Evolutionary conservation across 1,140 invertebrate species (phyloP).

Genomic region (Musca vetustissima): DNA sequence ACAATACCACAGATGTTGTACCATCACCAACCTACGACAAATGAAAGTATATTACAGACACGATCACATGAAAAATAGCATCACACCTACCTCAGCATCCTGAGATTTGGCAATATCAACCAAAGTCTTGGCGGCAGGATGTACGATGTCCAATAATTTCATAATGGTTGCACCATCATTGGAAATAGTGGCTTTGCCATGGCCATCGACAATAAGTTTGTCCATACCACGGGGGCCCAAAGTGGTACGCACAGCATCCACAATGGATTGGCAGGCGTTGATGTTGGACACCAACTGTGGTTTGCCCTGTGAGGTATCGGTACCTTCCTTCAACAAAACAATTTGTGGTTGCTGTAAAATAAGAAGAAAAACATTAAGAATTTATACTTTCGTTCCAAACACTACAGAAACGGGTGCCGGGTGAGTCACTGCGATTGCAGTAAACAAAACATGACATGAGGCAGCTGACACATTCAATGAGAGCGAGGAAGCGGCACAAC

Average conservation of each 20-base stretch:
- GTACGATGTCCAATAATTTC: conserved; percentile 95
- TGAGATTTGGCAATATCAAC: conserved; percentile 99
- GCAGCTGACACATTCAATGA: conserved; percentile 10
- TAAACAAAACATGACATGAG: conserved; percentile 20
- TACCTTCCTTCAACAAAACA: conserved; percentile 96
- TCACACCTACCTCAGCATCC: conserved; percentile 88
- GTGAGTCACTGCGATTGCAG: conserved; percentile 11
- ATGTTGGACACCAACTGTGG: conserved; percentile 97
- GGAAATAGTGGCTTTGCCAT: conserved; percentile 92
- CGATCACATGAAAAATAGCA: background rate
- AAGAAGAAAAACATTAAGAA: background rate
- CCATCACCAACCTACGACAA: conserved; percentile 89
- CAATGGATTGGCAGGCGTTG: conserved; percentile 96
- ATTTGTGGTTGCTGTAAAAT: conserved; percentile 92
- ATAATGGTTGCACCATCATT: conserved; percentile 99
- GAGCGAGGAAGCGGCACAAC: conserved; percentile 6
- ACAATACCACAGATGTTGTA: conserved; percentile 92
- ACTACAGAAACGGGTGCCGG: too few species aligned
- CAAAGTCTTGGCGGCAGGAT: conserved; percentile 95
- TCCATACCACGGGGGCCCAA: conserved; percentile 99
- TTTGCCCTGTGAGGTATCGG: conserved; percentile 94
- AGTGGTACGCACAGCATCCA: conserved; percentile 93
- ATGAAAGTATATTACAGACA: background rate
- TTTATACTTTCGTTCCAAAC: background rate
- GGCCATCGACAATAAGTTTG: conserved; percentile 92